phyloP scores from a whole-genome alignment of 1,140 invertebrate genomes.

The Leptestheria dahalacensis region DNA sequence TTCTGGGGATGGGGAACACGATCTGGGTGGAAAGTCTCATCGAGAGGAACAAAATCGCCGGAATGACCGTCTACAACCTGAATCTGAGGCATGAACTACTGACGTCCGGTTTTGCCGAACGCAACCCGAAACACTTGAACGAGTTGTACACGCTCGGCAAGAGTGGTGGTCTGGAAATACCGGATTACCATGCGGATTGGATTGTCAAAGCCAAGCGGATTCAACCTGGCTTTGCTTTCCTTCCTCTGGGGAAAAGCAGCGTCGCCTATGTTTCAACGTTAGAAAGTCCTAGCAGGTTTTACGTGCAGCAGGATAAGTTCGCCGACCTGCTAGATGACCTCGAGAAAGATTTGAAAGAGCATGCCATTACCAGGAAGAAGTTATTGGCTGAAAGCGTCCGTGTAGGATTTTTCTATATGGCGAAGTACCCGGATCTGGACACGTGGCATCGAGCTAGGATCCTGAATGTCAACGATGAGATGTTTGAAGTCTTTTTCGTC shows the following conservation, averaged over 20 bases:
- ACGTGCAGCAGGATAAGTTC: not conserved
- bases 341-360: not conserved
- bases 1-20: not conserved
- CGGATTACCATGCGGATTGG: not conserved
- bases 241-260: not conserved
- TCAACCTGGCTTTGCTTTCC: not conserved
- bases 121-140: not conserved
- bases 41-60: not conserved
- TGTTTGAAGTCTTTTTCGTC: constrained; percentile 2
- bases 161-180: not conserved
- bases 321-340: not conserved
- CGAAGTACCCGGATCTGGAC: not conserved
- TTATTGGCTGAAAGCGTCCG: not conserved
- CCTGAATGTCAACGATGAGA: too few relatives aligned
- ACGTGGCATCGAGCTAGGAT: constrained; percentile 1
- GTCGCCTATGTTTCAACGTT: not conserved
- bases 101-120: not conserved
- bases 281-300: not conserved
- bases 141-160: not conserved
- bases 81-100: not conserved
- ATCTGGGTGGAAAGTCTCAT: not conserved
- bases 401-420: not conserved
- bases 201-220: not conserved
- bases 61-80: not conserved
- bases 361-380: not conserved